phyloP scores from a whole-genome alignment of 1,140 invertebrate species.

The Eupristina koningsbergeri region DNA sequence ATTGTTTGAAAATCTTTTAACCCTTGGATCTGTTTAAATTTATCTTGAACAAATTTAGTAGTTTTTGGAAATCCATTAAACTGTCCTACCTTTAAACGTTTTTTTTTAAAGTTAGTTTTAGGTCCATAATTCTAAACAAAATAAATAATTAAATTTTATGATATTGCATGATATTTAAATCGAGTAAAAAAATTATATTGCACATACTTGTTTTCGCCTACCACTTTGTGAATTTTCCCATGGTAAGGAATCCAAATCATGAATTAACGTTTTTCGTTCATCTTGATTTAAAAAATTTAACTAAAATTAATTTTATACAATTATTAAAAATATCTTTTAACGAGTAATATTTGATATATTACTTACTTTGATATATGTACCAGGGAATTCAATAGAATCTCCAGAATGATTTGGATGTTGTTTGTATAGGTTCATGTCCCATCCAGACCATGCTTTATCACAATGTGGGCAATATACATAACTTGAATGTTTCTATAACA shows the following conservation, averaged over 20 bases:
- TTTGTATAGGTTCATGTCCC: conserved; percentile 76
- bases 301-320: conserved; percentile 58
- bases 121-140: conserved; percentile 91
- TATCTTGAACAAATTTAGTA: conserved; percentile 87
- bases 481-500: conserved; percentile 72
- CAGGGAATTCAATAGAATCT: conserved; percentile 77
- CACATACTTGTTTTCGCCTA: conserved; percentile 87
- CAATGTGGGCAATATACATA: conserved; percentile 87
- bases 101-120: conserved; percentile 98
- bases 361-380: conserved; percentile 79
- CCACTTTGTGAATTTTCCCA: conserved; percentile 97
- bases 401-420: conserved; percentile 80
- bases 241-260: conserved; percentile 83
- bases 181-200: neutral
- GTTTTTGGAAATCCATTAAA: conserved; percentile 92
- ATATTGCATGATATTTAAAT: neutral
- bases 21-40: conserved; percentile 79
- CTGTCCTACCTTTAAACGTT: conserved; percentile 83
- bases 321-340: conserved; percentile 44
- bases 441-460: conserved; percentile 82
- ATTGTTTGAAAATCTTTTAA: conserved; percentile 88
- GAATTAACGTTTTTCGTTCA: conserved; percentile 82
- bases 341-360: conserved; percentile 44
- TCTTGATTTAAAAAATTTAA: conserved; percentile 82
- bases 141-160: neutral